These are phyloP conservation scores for Callyntrura sp. DNA, from an alignment of 2,888 invertebrate species.

Conservation along the genomic window DNA sequence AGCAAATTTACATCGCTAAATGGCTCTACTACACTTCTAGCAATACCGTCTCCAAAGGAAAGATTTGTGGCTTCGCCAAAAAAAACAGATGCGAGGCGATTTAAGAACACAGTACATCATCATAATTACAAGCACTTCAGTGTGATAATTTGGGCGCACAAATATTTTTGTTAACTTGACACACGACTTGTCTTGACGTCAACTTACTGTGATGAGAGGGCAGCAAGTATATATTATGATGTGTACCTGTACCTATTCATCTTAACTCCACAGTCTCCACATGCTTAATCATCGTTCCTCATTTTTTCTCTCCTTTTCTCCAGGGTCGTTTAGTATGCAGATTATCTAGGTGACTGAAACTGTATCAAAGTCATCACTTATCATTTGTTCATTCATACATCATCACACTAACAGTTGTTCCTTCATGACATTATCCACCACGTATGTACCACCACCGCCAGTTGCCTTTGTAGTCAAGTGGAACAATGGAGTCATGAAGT, in stretches of 20 bases:
- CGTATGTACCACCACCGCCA: not conserved
- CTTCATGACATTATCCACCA: conserved; percentile 26
- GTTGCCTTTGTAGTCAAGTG: conserved; percentile 40
- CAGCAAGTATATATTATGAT: not conserved
- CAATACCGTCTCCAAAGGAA: not conserved
- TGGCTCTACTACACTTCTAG: not conserved
- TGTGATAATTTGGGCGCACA: not conserved
- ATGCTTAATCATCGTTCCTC: conserved; percentile 4
- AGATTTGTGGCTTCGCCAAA: not conserved
- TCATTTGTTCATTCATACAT: conserved; percentile 48
- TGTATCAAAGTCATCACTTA: conserved; percentile 32
- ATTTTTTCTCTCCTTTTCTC: conserved; percentile 56
- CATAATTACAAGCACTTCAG: not conserved
- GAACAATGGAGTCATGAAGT: conserved; percentile 65
- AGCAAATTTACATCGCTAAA: not conserved
- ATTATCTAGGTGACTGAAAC: conserved; percentile 50
- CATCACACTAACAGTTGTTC: conserved; percentile 56
- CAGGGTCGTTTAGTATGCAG: conserved; percentile 78
- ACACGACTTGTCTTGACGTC: not conserved
- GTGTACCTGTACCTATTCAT: too few relatives aligned
- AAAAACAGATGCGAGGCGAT: not conserved
- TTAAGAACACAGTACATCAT: not conserved
- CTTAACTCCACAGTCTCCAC: not conserved
- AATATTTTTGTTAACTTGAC: not conserved
- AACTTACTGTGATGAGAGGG: not conserved